Conservation (phyloP, 2,113 vertebrate genomes). For the Turdus rufiventris region DNA sequence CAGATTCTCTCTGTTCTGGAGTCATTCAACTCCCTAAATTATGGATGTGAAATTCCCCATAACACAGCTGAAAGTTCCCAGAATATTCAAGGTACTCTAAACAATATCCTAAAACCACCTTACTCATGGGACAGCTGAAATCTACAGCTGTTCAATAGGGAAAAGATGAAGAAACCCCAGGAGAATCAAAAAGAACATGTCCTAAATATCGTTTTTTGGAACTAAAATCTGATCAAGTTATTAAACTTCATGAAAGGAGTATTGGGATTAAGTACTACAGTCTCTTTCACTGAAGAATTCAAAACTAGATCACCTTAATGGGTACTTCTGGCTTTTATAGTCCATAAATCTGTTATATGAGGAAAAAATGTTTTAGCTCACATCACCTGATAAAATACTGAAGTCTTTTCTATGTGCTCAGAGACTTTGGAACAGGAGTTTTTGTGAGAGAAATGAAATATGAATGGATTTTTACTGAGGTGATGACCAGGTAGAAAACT, state of each 20-base stretch:
- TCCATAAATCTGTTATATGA: conserved; percentile 26
- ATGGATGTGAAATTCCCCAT: neutral
- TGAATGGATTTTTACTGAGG: neutral
- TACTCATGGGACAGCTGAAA: neutral
- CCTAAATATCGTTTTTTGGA: neutral
- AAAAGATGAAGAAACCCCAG: neutral
- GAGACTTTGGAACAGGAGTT: neutral
- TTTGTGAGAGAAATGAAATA: neutral
- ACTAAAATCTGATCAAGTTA: neutral
- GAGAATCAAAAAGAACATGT: neutral
- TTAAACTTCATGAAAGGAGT: neutral
- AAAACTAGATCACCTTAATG: conserved; percentile 33
- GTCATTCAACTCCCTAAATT: neutral
- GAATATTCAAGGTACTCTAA: neutral
- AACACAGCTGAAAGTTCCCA: neutral
- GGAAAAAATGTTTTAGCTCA: neutral
- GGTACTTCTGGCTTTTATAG: conserved; percentile 18
- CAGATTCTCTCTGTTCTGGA: neutral
- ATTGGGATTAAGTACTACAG: neutral
- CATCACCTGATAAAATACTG: neutral
- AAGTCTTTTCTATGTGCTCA: neutral
- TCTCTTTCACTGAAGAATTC: neutral
- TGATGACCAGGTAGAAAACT: neutral
- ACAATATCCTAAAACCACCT: neutral
- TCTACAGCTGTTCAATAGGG: neutral